Evolutionary conservation across 2,113 vertebrate genomes (phyloP).

Genomic region (Shinisaurus crocodilurus): DNA sequence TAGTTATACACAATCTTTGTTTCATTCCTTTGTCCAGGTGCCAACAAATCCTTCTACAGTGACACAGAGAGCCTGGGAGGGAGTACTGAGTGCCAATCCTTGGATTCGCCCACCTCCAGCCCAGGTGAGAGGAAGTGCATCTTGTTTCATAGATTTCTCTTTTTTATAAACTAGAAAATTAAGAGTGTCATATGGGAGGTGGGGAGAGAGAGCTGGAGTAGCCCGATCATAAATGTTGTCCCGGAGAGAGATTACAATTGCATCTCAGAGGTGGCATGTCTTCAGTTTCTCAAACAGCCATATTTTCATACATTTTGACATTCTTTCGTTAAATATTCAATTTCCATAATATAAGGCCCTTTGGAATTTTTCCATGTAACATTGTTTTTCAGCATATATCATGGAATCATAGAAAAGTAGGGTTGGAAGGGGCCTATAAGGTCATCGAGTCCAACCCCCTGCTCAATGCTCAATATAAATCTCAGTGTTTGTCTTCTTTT

Average conservation of each 20-base stretch:
- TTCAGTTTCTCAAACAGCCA: background rate
- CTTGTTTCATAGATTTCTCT: background rate
- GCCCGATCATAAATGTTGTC: background rate
- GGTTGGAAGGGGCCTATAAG: no score
- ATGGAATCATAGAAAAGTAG: no score
- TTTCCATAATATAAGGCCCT: background rate
- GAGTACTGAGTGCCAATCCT: conserved; percentile 78
- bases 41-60: conserved; percentile 67
- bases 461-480: no score
- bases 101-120: conserved; percentile 84
- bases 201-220: background rate
- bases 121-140: conserved; percentile 78
- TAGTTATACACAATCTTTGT: background rate
- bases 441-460: no score
- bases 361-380: background rate
- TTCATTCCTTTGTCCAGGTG: background rate
- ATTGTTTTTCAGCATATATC: background rate
- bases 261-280: background rate
- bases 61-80: conserved; percentile 87
- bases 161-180: background rate
- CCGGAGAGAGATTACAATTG: background rate
- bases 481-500: background rate
- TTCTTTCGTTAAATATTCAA: background rate
- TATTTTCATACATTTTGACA: background rate
- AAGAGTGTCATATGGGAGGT: background rate